Percentiles rank a stretch among this genome's conserved stretches.
Evolutionary conservation across 2,888 invertebrate genomes (phyloP).

Genomic region (Limenitis arthemis): DNA sequence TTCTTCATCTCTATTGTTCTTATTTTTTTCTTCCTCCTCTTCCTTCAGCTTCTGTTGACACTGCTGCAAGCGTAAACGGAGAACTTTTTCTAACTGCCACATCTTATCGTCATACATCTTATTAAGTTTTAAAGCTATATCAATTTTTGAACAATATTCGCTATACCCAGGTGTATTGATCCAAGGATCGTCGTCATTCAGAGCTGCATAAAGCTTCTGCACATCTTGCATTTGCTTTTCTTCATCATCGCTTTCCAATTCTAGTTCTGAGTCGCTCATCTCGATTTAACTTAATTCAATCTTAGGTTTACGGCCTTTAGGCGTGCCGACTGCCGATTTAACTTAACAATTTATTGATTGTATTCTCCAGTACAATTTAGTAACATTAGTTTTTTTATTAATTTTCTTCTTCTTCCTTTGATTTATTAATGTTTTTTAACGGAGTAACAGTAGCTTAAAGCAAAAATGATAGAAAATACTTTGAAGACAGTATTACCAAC

Average conservation of each 20-base stretch:
- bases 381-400: too few relatives aligned
- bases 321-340: too few relatives aligned
- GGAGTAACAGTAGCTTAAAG: too few relatives aligned
- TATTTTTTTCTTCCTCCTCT: conserved; percentile 14
- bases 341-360: too few relatives aligned
- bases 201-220: conserved; percentile 31
- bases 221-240: conserved; percentile 36
- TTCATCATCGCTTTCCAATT: conserved; percentile 36
- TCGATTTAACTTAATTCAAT: background rate
- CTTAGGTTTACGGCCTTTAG: too few relatives aligned
- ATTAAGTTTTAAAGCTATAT: conserved; percentile 47
- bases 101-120: conserved; percentile 47
- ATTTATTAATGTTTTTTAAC: too few relatives aligned
- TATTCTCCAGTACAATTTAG: too few relatives aligned
- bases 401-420: too few relatives aligned
- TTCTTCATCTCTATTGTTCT: conserved; percentile 26
- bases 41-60: conserved; percentile 43
- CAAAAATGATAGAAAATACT: too few relatives aligned
- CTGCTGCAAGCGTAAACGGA: conserved; percentile 39
- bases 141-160: conserved; percentile 29
- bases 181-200: conserved; percentile 30
- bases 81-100: conserved; percentile 39
- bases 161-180: conserved; percentile 20
- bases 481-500: too few relatives aligned
- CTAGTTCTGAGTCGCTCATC: conserved; percentile 28